Base-by-base conservation (phyloP, 2,888 invertebrate genomes). In the Synergus japonicus region DNA sequence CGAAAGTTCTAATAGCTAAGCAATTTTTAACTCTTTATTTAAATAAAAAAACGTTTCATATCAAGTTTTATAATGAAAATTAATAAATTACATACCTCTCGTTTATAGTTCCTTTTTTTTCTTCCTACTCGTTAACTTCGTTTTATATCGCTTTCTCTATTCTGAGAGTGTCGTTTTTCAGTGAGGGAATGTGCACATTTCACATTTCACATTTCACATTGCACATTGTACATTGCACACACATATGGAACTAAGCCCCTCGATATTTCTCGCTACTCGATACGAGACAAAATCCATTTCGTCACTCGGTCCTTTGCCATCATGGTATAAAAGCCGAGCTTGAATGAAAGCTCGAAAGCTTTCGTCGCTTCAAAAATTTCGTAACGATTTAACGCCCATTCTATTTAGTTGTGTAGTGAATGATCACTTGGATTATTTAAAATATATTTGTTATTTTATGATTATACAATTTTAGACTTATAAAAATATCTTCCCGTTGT, bases 281-380 rank as follows among this genome's bases (percentile, higher is more conserved):
- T 73, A 54, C 46, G 54, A 73, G 13, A 73, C 54, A 73, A 73
- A 73, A 73, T 73, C 73, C 49, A 73, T 73, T 73, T 54, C 15
- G 54, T 29, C 54, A 49, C 54, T 49, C 73, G 73, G 49, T 37
- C n/a, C 49, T 73, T 73, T 54, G n/a, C 37, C 54, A 73, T 73
- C n/a, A 73, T 29, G n/a, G 37, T 9, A 73, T 54, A 73, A 73
- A 73, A n/a, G 54, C 73, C 37, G n/a, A 54, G 73, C 54, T 54
- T 49, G 49, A 29, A 29, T 49, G 29, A 69, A 69, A 69, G 69
- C 69, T 67, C 29, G 43, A 46, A 43, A 67, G 67, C 69, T 69
- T 54, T 73, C 46, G 73, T n/a, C 37, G n/a, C 46, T n/a, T 69
- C 69, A 69, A 49, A 69, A 49, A n/a, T 46, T 69, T 15, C 46